Percentiles rank a stretch among this genome's conserved stretches.
phyloP scores from a whole-genome alignment of 2,888 invertebrate species.

The Drosophila macrospina region DNA sequence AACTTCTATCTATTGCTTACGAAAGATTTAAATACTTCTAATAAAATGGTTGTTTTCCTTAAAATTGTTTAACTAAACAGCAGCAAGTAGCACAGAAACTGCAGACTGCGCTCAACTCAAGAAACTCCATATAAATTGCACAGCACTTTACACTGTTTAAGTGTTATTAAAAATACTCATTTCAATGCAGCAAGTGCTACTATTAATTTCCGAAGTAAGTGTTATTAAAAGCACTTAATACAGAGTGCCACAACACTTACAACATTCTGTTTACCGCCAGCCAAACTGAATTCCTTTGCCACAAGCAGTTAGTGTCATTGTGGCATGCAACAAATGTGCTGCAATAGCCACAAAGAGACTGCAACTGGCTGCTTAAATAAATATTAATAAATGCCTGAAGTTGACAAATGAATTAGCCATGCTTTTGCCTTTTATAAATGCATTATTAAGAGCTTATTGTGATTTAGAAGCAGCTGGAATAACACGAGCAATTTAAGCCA shows the following conservation, averaged over 20 bases:
- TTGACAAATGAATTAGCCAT: conserved; percentile 8
- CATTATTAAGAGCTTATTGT: conserved; percentile 16
- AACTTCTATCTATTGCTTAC: too few relatives aligned
- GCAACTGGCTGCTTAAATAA: not conserved
- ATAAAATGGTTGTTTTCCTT: too few relatives aligned
- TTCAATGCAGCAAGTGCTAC: not conserved
- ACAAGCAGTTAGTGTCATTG: not conserved
- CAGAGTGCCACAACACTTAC: not conserved
- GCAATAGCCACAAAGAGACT: not conserved
- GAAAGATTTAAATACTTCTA: too few relatives aligned
- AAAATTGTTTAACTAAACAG: too few relatives aligned
- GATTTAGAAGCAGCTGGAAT: conserved; percentile 10
- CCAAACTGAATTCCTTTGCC: not conserved
- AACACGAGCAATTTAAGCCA: conserved; percentile 10
- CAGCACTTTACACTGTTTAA: too few relatives aligned
- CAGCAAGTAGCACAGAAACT: too few relatives aligned
- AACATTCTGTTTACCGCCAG: not conserved
- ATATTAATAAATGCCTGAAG: conserved; percentile 14
- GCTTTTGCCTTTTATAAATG: conserved; percentile 12
- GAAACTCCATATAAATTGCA: too few relatives aligned
- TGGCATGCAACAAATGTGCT: not conserved
- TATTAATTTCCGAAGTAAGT: not conserved
- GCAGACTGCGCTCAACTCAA: too few relatives aligned
- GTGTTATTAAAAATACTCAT: too few relatives aligned
- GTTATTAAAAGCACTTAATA: not conserved